Conservation (phyloP, 2,888 invertebrate species). For the Candidula unifasciata region DNA sequence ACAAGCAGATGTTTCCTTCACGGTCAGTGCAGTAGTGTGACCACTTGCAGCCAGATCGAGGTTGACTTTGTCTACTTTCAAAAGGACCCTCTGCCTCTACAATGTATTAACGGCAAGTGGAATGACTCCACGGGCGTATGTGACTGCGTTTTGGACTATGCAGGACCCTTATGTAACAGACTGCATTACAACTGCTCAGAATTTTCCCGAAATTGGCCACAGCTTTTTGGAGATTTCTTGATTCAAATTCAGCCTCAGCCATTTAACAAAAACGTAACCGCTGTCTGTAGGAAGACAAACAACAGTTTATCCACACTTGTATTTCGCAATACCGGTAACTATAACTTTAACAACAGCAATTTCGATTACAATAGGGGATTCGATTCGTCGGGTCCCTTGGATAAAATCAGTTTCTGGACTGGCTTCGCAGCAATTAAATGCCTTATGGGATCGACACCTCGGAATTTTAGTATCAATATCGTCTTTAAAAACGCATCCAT, state of each 20-base stretch:
- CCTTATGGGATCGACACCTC: not conserved
- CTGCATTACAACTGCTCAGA: constrained; percentile 5
- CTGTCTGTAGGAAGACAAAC: not conserved
- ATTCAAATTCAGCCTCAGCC: not conserved
- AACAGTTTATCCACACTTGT: not conserved
- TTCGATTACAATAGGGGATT: not conserved
- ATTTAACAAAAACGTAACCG: not conserved
- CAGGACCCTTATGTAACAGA: constrained; percentile 11
- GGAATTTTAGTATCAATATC: not conserved
- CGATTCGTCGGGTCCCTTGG: not conserved
- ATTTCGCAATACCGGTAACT: not conserved
- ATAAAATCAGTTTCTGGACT: not conserved
- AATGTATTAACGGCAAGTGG: constrained; percentile 22
- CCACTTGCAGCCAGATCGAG: not conserved
- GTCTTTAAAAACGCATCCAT: not conserved
- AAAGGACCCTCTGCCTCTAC: not conserved
- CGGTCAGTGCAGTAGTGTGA: not conserved
- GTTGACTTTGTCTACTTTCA: not conserved
- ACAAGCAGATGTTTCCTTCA: not conserved
- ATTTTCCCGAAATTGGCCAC: not conserved
- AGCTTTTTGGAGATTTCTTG: not conserved
- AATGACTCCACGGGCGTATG: not conserved
- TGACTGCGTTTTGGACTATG: not conserved
- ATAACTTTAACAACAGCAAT: not conserved
- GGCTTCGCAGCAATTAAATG: not conserved